Base-by-base conservation (phyloP, 2,888 invertebrate species). In the Schizaphis graminum region DNA sequence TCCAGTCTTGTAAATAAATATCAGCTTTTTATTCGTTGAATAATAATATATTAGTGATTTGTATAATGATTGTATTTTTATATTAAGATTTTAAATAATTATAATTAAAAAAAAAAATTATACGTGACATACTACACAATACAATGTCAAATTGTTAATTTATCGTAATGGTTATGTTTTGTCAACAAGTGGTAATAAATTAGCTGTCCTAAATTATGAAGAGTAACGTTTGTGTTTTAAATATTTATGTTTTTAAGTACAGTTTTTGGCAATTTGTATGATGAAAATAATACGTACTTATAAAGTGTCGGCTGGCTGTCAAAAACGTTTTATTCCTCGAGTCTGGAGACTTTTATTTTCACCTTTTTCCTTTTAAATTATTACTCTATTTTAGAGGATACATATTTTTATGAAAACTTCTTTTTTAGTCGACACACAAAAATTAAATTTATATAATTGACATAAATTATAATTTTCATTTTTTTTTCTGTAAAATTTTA, bases 211-310 rank as follows among this genome's bases (percentile, higher is more conserved):
- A 67, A 67, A 67, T 67, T 67, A 67, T 67, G 16, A 67, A 67
- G 35, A 77, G 2, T 21, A 41, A 56, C 41, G 41, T 24, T 53
- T 35, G 35, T 53, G n/a, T 35, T 88, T 3, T 56, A 26, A 88
- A 88, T 88, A 88, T 56, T 88, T 88, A 0, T n/a, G 53, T 87
- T 49, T 87, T 49, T 16, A 35, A 24, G 53, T 35, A 53, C 7
- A 53, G 26, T 88, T 35, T 24, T n/a, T 10, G 1, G 88, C 35
- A 88, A 88, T 88, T 41, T 56, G 24, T 21, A 26, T 41, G 41
- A 56, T 88, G 88, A 88, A 56, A 88, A 56, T 41, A 88, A 88
- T 88, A 53, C 88, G 53, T 56, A 56, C 41, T 88, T 56, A 53
- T 88, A 56, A 56, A 88, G 53, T 53, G 53, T 56, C 11, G 35